phyloP scores from a whole-genome alignment of 1,140 invertebrate genomes.

The Drosophila miranda region DNA sequence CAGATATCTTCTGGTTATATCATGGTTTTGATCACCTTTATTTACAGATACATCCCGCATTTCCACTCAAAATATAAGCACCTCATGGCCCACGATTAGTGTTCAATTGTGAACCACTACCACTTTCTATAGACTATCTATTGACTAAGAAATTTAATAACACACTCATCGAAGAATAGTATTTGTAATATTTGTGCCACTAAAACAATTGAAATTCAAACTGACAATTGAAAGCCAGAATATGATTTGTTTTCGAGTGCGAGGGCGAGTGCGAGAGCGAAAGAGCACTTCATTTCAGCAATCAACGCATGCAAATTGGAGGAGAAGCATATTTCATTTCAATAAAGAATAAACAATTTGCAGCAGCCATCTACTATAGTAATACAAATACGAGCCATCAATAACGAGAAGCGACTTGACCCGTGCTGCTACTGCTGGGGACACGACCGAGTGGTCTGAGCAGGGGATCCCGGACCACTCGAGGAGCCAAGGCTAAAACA shows the following conservation, averaged over 20 bases:
- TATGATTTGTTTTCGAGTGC: constrained; percentile 33
- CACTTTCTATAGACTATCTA: too few relatives aligned
- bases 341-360: constrained; percentile 74
- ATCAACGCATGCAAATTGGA: constrained; percentile 71
- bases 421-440: constrained; percentile 5
- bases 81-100: too few relatives aligned
- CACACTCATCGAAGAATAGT: constrained; percentile 4
- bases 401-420: constrained; percentile 27
- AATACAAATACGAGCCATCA: constrained; percentile 54
- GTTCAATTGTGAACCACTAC: too few relatives aligned
- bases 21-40: too few relatives aligned
- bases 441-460: background rate
- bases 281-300: constrained; percentile 53
- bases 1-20: too few relatives aligned
- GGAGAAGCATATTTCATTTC: constrained; percentile 61
- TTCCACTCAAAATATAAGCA: too few relatives aligned
- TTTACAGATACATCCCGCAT: too few relatives aligned
- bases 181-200: background rate
- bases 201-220: constrained; percentile 21
- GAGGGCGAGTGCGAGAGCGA: background rate
- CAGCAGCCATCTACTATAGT: constrained; percentile 35
- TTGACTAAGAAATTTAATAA: background rate
- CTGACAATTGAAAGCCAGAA: background rate
- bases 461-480: constrained; percentile 32
- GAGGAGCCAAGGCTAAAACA: constrained; percentile 61